Evolutionary conservation across 2,888 invertebrate species (phyloP).

Genomic region (Melitaea athalia): DNA sequence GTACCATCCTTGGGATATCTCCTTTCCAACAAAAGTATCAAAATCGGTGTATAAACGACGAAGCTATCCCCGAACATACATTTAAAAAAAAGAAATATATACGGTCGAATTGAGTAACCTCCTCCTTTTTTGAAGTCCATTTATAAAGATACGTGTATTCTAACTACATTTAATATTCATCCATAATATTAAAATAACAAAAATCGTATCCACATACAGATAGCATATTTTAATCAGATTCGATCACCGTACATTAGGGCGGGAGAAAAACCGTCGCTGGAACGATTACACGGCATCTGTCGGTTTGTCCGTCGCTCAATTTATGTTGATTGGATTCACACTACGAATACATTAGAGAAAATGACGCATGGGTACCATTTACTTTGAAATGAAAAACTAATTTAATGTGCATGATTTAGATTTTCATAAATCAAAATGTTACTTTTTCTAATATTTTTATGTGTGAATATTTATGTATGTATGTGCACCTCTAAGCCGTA

Average conservation of each 20-base stretch:
- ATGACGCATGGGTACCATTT: slow-evolving; percentile 31
- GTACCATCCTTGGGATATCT: too few relatives aligned
- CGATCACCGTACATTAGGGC: slow-evolving; percentile 73
- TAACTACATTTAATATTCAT: too few relatives aligned
- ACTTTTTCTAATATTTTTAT: too few relatives aligned
- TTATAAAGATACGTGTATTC: too few relatives aligned
- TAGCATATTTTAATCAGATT: slow-evolving; percentile 71
- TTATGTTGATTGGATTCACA: slow-evolving; percentile 79
- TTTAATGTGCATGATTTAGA: neutral
- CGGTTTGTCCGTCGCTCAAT: slow-evolving; percentile 57
- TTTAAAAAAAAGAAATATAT: too few relatives aligned
- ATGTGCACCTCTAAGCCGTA: too few relatives aligned
- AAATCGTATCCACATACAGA: slow-evolving; percentile 50
- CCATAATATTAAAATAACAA: neutral
- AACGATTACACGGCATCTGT: slow-evolving; percentile 81
- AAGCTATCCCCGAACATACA: too few relatives aligned
- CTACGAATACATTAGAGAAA: slow-evolving; percentile 50
- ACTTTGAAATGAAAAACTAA: neutral
- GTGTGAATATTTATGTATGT: too few relatives aligned
- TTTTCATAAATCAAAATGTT: neutral
- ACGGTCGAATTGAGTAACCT: too few relatives aligned
- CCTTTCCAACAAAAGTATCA: too few relatives aligned
- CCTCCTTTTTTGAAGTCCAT: too few relatives aligned
- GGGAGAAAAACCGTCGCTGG: slow-evolving; percentile 74
- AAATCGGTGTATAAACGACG: too few relatives aligned